These are phyloP conservation scores for Seira ritae DNA, from an alignment of 2,888 invertebrate species.

Conservation along the genomic window DNA sequence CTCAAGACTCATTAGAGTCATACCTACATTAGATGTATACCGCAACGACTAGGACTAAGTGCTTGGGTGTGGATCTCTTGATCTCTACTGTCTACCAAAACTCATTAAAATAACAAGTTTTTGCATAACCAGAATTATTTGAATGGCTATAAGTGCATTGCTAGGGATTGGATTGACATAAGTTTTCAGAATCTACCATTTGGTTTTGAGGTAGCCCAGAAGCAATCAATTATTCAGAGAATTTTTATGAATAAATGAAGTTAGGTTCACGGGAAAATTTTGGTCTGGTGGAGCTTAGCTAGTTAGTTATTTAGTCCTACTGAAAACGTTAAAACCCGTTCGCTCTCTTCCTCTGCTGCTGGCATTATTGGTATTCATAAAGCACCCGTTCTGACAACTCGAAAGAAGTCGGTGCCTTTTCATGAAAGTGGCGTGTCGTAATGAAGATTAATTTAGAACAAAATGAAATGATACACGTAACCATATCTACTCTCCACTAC, in stretches of 20 bases:
- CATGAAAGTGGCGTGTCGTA: constrained; percentile 36
- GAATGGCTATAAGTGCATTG: not conserved
- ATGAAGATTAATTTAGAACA: constrained; percentile 61
- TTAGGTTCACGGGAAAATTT: not conserved
- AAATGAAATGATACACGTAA: constrained; percentile 2
- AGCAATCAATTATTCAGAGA: not conserved
- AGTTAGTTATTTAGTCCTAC: not conserved
- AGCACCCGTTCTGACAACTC: not conserved
- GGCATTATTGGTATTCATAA: not conserved
- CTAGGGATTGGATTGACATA: not conserved
- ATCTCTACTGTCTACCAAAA: not conserved
- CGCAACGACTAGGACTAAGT: too few species aligned
- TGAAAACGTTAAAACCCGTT: not conserved
- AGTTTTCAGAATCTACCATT: not conserved
- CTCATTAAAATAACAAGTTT: not conserved
- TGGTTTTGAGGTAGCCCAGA: not conserved
- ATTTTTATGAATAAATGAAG: not conserved
- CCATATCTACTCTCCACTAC: not conserved
- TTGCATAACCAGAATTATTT: too few species aligned
- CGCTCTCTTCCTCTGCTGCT: too few species aligned
- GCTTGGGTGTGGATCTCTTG: not conserved
- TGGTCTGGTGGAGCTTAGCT: too few species aligned
- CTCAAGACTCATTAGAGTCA: too few species aligned
- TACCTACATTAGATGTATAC: too few species aligned
- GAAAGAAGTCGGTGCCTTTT: constrained; percentile 28